phyloP scores from a whole-genome alignment of 1,140 invertebrate genomes.

The Rhagoletis zephyria region DNA sequence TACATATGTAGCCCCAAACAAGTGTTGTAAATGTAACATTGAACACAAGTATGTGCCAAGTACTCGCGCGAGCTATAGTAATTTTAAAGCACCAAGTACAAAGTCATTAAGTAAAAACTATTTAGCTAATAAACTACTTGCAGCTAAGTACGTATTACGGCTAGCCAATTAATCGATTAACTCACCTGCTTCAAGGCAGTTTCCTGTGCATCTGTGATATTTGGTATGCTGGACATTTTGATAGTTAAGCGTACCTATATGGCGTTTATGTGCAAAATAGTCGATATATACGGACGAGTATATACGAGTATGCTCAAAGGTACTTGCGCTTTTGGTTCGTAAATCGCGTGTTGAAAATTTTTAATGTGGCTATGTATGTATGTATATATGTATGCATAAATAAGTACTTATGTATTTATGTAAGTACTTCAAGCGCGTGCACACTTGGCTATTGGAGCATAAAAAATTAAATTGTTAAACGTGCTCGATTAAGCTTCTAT shows the following conservation, averaged over 20 bases:
- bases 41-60: too few relatives aligned
- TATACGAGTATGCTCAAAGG: not conserved
- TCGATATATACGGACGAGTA: not conserved
- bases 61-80: not conserved
- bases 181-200: slow-evolving; percentile 47
- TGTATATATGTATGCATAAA: not conserved
- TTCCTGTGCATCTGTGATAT: slow-evolving; percentile 27
- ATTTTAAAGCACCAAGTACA: not conserved
- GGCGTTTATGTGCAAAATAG: not conserved
- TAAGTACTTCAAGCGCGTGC: not conserved
- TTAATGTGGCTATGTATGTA: not conserved
- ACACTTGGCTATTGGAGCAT: not conserved
- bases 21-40: too few relatives aligned
- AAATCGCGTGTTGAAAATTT: slow-evolving; percentile 5
- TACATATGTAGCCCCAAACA: too few relatives aligned
- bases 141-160: not conserved
- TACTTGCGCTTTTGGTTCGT: not conserved
- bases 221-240: slow-evolving; percentile 17
- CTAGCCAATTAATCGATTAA: not conserved
- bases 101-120: not conserved
- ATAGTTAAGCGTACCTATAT: not conserved
- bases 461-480: slow-evolving; percentile 17
- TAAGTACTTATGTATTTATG: not conserved
- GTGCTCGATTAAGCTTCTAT: not conserved
- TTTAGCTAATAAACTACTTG: too few relatives aligned